Conservation (phyloP, 1,140 invertebrate species). For the Asobara japonica region DNA sequence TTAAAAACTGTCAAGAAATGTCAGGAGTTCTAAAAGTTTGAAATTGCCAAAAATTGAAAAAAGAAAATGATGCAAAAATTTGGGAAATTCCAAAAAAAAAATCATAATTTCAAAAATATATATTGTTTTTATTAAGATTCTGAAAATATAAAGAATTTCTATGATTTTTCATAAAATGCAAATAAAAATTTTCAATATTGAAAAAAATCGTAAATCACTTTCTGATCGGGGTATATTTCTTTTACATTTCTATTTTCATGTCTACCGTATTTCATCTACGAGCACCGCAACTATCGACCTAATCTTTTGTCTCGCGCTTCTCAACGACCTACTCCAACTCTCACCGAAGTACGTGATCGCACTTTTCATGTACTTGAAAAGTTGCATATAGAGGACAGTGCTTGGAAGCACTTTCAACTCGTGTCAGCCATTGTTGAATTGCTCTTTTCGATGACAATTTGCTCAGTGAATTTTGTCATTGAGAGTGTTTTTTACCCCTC, state of each 20-base stretch:
- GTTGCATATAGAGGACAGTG: neutral
- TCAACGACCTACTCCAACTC: slow-evolving; percentile 21
- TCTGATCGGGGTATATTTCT: neutral
- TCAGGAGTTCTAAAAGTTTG: no score
- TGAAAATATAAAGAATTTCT: no score
- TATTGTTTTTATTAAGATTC: no score
- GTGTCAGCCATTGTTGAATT: neutral
- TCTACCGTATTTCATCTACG: neutral
- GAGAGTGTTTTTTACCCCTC: neutral
- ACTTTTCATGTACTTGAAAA: slow-evolving; percentile 23
- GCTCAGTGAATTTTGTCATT: neutral
- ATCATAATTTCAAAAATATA: no score
- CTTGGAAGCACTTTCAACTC: neutral
- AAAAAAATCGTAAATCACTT: no score
- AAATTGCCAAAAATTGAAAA: no score
- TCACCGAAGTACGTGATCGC: slow-evolving; percentile 35
- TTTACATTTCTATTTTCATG: neutral
- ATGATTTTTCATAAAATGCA: no score
- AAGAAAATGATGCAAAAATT: no score
- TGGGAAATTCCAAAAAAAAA: no score
- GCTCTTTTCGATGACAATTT: neutral
- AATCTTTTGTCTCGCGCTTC: slow-evolving; percentile 53
- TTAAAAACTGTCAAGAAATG: no score
- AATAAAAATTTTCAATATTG: no score
- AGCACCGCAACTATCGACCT: slow-evolving; percentile 4